Evolutionary conservation across 1,140 invertebrate genomes (phyloP), one percentile per base, ranked within the genome.

Genomic region (Diorhabda sublineata): DNA sequence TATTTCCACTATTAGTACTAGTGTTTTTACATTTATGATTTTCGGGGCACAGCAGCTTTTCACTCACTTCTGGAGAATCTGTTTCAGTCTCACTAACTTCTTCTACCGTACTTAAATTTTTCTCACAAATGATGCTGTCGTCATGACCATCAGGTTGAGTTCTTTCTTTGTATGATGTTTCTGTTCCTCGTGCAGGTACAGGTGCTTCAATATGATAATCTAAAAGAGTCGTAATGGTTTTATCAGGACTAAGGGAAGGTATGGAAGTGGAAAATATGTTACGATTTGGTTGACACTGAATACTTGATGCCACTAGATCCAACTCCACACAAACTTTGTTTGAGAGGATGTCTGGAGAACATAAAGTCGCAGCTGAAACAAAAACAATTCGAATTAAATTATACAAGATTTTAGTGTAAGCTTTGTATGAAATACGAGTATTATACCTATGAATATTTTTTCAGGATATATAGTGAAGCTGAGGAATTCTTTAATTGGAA

Each of bases 271-370:
- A 8, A 7, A 58, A 9, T 52, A 44, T 11, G 42, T 9, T 42
- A 45, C 62, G 66, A 47, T 5, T 41, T 8, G 47, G 58, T 56
- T 60, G 62, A n/a, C 41, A 42, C 61, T 65, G 42, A 45, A 52
- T 2, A 66, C 73, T 74, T 6, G 77, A 77, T 5, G 79, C 77
- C 6, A 80, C 78, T 56, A 80, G 58, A 68, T 80, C 79, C 42
- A 80, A 47, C 57, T 77, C 74, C 0, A 75, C 74, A 52, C 72
- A 78, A 11, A 76, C 74, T 61, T 78, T 77, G 0, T 69, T 70
- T 0, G 76, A 71, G n/a, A 80, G 70, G 61, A 80, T 76, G 52
- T 80, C 79, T 4, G 79, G 79, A 2, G 77, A 79, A 59, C 73
- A 44, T 43, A 44, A 4, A n/a, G n/a, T 45, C 8, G 61, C 2